Conservation (phyloP, 2,113 vertebrate species). For the Melanerpes formicivorus region DNA sequence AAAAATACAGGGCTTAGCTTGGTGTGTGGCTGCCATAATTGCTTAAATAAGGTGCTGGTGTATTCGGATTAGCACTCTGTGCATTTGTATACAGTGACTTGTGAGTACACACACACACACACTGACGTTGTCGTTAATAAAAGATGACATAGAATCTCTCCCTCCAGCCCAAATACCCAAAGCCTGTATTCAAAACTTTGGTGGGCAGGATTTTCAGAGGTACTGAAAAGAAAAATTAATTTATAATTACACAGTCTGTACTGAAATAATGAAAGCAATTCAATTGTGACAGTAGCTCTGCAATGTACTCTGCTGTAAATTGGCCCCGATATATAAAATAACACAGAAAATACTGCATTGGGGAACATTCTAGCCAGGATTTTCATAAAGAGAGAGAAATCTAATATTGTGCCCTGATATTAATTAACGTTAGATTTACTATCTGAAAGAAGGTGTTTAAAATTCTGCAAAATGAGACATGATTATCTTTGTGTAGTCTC, state of each 20-base stretch:
- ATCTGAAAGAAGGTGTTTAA: constrained; percentile 40
- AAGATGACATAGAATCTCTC: neutral
- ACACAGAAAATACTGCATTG: constrained; percentile 13
- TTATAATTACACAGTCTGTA: neutral
- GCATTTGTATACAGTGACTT: neutral
- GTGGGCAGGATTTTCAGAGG: neutral
- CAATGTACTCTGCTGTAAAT: neutral
- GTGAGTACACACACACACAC: neutral
- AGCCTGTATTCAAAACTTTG: neutral
- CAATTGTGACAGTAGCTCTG: neutral
- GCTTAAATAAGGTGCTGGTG: neutral
- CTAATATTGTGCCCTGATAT: constrained; percentile 44
- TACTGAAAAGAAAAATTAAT: neutral
- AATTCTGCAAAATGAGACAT: constrained; percentile 54
- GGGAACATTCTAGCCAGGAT: constrained; percentile 1
- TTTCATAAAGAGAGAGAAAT: constrained; percentile 35
- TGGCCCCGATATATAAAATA: constrained; percentile 18
- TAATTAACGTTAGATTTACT: constrained; percentile 60
- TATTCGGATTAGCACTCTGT: neutral
- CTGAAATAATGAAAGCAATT: constrained; percentile 21
- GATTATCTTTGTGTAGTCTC: constrained; percentile 31
- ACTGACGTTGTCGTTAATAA: neutral
- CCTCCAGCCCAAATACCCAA: neutral
- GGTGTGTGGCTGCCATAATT: neutral
- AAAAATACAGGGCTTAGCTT: neutral